Conservation (phyloP, 1,140 invertebrate species). For the Drosophila mojavensis region DNA sequence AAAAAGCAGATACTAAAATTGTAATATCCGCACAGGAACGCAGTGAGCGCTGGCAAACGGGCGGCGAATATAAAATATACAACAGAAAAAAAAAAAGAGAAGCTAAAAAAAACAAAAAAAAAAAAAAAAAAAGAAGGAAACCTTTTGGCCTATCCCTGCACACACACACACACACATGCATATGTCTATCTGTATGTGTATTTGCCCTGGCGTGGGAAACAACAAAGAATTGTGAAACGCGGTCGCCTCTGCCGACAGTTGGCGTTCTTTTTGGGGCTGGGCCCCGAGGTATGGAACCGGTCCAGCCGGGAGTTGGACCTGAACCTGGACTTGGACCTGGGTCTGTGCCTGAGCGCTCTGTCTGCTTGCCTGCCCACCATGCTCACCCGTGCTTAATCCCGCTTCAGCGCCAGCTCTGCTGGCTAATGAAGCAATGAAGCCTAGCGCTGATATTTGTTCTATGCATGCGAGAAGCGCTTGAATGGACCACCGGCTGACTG, state of each 20-base stretch:
- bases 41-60: constrained; percentile 22
- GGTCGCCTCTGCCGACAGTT: constrained; percentile 38
- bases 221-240: constrained; percentile 50
- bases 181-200: not conserved
- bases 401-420: constrained; percentile 16
- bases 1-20: constrained; percentile 82
- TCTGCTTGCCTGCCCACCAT: constrained; percentile 31
- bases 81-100: constrained; percentile 26
- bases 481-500: constrained; percentile 28
- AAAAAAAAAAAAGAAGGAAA: constrained; percentile 40
- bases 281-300: constrained; percentile 55
- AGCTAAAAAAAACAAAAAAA: constrained; percentile 19
- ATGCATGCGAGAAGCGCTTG: constrained; percentile 39
- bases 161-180: not conserved
- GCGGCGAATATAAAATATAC: constrained; percentile 7
- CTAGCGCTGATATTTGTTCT: constrained; percentile 56
- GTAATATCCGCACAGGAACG: constrained; percentile 78
- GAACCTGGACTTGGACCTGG: not conserved
- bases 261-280: constrained; percentile 15
- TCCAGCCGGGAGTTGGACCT: constrained; percentile 16
- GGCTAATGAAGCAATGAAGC: constrained; percentile 64
- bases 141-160: constrained; percentile 63
- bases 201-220: constrained; percentile 73
- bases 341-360: not conserved
- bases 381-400: constrained; percentile 49